phyloP scores from a whole-genome alignment of 1,140 invertebrate genomes.

The Lasioglossum albipes region DNA sequence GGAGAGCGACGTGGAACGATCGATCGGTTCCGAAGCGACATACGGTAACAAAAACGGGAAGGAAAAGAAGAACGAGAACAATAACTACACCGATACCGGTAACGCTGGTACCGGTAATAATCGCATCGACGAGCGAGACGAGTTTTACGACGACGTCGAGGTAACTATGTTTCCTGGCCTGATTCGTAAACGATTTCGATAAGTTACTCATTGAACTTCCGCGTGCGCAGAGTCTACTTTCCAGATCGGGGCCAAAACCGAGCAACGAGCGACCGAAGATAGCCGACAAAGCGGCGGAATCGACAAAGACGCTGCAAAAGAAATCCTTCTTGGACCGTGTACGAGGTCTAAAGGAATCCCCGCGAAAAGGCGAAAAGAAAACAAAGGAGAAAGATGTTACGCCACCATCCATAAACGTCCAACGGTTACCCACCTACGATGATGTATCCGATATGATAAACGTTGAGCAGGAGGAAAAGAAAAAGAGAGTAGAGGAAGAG shows the following conservation, averaged over 20 bases:
- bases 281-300: neutral
- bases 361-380: constrained; percentile 55
- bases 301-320: constrained; percentile 57
- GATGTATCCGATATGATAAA: constrained; percentile 47
- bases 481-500: no score
- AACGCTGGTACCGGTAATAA: neutral
- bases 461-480: neutral
- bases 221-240: constrained; percentile 15
- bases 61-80: no score
- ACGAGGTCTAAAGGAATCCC: constrained; percentile 54
- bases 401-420: no score
- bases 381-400: neutral
- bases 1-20: neutral
- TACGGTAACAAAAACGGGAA: constrained; percentile 63
- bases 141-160: constrained; percentile 48
- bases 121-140: neutral
- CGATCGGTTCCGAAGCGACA: constrained; percentile 39
- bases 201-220: neutral
- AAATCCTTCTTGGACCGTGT: constrained; percentile 64
- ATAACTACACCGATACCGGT: neutral
- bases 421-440: constrained; percentile 58
- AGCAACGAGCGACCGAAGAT: neutral
- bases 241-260: neutral
- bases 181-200: neutral
- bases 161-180: neutral